These are phyloP conservation scores for Artibeus lituratus DNA, from an alignment of 2,797 vertebrate species.

Conservation along the genomic window DNA sequence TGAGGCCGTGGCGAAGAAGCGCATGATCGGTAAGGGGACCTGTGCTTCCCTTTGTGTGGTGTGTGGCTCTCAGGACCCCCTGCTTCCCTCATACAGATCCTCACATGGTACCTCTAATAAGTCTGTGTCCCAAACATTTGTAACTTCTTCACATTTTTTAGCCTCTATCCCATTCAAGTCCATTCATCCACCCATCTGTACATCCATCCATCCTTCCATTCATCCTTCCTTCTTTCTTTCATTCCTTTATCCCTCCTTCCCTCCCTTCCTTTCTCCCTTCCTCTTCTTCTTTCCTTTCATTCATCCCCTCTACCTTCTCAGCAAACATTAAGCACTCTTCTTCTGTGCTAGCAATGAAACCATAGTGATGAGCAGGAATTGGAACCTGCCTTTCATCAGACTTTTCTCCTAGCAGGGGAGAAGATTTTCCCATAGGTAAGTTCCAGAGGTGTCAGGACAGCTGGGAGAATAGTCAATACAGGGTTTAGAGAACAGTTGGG, in stretches of 20 bases:
- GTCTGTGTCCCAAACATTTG: background rate
- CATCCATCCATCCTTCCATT: background rate
- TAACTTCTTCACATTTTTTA: background rate
- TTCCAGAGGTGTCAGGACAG: background rate
- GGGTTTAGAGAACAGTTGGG: background rate
- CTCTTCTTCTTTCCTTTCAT: background rate
- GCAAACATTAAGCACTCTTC: background rate
- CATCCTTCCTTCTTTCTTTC: background rate
- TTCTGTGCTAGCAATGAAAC: background rate
- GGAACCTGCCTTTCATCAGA: background rate
- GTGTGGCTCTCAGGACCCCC: background rate
- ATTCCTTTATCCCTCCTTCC: background rate
- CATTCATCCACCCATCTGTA: background rate
- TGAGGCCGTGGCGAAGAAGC: background rate
- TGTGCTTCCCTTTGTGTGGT: background rate
- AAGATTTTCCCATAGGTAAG: background rate
- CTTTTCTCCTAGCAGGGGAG: background rate
- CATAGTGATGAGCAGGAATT: background rate
- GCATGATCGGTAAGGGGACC: fast-evolving
- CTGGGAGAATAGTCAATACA: background rate
- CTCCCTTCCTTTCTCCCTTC: background rate
- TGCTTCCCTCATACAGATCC: background rate
- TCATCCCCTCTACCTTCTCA: background rate
- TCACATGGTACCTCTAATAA: background rate
- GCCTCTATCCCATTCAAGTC: background rate